Base-by-base conservation (phyloP, 2,888 invertebrate genomes). In the Ligdia adustata region DNA sequence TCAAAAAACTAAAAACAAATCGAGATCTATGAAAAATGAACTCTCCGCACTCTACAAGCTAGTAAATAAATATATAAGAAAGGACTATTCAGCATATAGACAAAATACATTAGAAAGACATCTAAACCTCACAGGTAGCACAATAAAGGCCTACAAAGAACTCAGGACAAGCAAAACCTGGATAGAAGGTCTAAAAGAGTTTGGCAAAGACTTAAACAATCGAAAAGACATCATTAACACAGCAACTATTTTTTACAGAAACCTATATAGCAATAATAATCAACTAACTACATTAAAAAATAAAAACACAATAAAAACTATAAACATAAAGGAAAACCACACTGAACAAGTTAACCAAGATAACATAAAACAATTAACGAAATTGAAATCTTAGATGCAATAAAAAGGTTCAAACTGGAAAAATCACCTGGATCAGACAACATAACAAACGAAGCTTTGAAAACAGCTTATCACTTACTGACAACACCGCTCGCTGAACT, bases 231-330 rank as follows among this genome's bases (percentile, higher is more conserved):
- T 62, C 1, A 50, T 59, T 2, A 39, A 12, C 0, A 28, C 38
- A 12, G 62, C 65, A 26, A 52, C 63, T 11, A 15, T 49, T 0
- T 60, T 59, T 11, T 57, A 60, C 18, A 44, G 42, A 29, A 29
- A 55, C 4, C 31, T 55, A n/a, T 54, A 57, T 29, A 37, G 15
- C 15, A n/a, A 22, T 6, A 22, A 22, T 7, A 22, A 22, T 22
- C 22, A 22, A 22, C 4, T 2, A 4, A 22, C 22, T 4, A 22
- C 28, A 6, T 33, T 31, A 39, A 22, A 37, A 6, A 27, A 9
- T 37, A 15, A 9, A 15, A 13, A 1, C 12, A 22, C 22, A 37
- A 35, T 1, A n/a, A n/a, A n/a, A n/a, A n/a, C n/a, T n/a, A n/a
- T n/a, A n/a, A n/a, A 20, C 4, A 29, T 16, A 11, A 41, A 7